Evolutionary conservation across 2,888 invertebrate species (phyloP).

Genomic region (Phania funesta): DNA sequence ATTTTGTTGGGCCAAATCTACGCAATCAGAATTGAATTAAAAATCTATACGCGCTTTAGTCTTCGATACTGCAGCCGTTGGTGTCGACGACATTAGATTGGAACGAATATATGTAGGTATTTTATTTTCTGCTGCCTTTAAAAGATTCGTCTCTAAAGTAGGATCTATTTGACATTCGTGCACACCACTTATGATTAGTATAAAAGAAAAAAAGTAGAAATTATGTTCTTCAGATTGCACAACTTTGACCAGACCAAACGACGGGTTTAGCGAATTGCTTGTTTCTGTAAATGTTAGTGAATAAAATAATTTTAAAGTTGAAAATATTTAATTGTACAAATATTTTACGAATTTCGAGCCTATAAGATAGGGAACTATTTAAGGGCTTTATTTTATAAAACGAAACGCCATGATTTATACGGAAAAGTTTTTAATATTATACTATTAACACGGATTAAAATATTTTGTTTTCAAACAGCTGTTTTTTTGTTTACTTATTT

Average conservation of each 20-base stretch:
- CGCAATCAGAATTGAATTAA: constrained; percentile 69
- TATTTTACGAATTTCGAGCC: too few relatives aligned
- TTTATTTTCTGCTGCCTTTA: constrained; percentile 39
- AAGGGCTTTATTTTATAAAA: too few relatives aligned
- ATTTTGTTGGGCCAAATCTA: constrained; percentile 73
- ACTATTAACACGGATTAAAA: too few relatives aligned
- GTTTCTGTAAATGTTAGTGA: constrained; percentile 71
- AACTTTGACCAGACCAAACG: constrained; percentile 77
- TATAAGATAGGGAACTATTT: too few relatives aligned
- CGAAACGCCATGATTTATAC: too few relatives aligned
- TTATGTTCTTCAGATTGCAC: constrained; percentile 77
- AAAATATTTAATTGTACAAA: not conserved
- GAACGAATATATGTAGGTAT: constrained; percentile 66
- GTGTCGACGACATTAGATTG: constrained; percentile 65
- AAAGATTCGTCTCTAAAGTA: not conserved
- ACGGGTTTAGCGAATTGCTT: constrained; percentile 74
- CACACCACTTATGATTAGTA: constrained; percentile 73
- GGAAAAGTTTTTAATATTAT: too few relatives aligned
- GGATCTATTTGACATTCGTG: constrained; percentile 68
- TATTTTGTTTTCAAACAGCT: too few relatives aligned
- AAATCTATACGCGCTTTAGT: constrained; percentile 63
- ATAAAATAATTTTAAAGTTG: constrained; percentile 65
- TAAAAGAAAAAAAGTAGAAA: constrained; percentile 72
- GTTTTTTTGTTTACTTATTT: too few relatives aligned
- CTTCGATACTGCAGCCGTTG: constrained; percentile 54